Percentiles rank a stretch among this genome's conserved stretches.
phyloP scores from a whole-genome alignment of 2,888 invertebrate genomes.

The Cephus pygmeus region DNA sequence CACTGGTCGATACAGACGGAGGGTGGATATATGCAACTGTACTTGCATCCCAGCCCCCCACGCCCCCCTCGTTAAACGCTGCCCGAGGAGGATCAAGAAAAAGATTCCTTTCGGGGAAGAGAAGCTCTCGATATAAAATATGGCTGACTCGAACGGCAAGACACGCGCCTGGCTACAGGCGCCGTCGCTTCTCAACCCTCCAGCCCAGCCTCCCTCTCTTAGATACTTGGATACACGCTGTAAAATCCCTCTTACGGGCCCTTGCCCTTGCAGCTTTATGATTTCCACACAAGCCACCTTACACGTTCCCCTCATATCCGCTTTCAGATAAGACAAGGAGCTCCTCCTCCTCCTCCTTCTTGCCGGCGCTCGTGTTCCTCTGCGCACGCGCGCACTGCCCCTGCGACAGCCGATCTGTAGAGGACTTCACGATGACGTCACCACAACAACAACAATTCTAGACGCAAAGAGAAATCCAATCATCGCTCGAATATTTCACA shows the following conservation, averaged over 20 bases:
- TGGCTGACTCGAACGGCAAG: slow-evolving; percentile 16
- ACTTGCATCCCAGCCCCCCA: neutral
- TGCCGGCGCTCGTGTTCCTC: no score
- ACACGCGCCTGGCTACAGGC: slow-evolving; percentile 4
- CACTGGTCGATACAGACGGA: neutral
- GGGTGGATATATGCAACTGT: neutral
- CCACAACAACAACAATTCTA: no score
- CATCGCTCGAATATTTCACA: no score
- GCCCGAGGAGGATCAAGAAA: slow-evolving; percentile 7
- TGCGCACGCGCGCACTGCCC: no score
- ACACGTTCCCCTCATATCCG: neutral
- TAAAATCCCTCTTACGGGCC: slow-evolving; percentile 22
- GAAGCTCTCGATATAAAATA: slow-evolving; percentile 15
- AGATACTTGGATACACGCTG: neutral
- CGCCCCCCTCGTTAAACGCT: no score
- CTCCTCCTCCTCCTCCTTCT: neutral
- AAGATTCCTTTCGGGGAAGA: slow-evolving; percentile 12
- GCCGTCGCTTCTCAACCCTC: neutral
- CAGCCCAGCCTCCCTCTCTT: neutral
- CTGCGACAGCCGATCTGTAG: no score
- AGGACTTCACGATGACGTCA: no score
- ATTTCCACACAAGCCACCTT: slow-evolving; percentile 15
- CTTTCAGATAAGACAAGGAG: slow-evolving; percentile 18
- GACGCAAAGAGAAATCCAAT: no score
- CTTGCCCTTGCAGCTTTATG: slow-evolving; percentile 16